These are phyloP conservation scores for Stenichneumon culpator DNA, from an alignment of 2,888 invertebrate species.

Conservation along the genomic window DNA sequence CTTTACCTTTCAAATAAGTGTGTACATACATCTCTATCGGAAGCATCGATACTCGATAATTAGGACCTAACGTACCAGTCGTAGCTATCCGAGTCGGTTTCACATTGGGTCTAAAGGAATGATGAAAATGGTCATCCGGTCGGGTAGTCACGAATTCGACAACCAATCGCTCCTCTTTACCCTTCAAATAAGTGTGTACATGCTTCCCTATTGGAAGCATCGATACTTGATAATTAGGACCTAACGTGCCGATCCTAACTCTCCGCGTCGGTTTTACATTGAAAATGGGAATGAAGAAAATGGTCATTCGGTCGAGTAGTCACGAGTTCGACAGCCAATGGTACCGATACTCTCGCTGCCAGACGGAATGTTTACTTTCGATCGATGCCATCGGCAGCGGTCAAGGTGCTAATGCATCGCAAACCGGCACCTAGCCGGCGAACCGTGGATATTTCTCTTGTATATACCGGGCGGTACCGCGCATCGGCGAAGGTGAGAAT, in stretches of 20 bases:
- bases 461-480: conserved; percentile 1
- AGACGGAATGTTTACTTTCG: conserved; percentile 77
- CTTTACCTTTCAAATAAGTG: conserved; percentile 9
- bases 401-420: conserved; percentile 77
- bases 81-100: background rate
- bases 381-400: conserved; percentile 66
- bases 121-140: background rate
- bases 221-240: background rate
- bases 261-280: background rate
- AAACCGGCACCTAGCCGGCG: conserved; percentile 63
- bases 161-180: background rate
- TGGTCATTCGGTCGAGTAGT: background rate
- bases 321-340: conserved; percentile 52
- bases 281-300: background rate
- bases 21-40: no score
- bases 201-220: background rate
- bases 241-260: background rate
- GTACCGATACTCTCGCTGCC: conserved; percentile 56
- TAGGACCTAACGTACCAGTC: background rate
- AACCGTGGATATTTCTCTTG: conserved; percentile 19
- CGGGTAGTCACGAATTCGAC: conserved; percentile 39
- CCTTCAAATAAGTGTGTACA: no score
- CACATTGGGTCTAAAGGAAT: background rate
- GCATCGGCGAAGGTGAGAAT: conserved; percentile 76
- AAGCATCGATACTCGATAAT: background rate